Evolutionary conservation across 2,797 vertebrate genomes (phyloP).

Genomic region (Lutjanus argentimaculatus): DNA sequence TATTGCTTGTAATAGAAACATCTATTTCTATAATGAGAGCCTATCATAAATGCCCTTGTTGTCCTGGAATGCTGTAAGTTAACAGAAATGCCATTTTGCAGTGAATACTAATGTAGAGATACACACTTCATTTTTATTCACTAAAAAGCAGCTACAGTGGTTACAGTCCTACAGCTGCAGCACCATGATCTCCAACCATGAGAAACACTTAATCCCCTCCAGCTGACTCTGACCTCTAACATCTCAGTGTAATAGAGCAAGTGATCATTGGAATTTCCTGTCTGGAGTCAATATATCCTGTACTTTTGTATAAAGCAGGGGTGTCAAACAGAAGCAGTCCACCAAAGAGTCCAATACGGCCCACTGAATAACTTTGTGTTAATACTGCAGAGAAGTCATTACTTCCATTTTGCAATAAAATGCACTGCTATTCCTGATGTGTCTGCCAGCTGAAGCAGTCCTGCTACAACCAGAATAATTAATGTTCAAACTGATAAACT

Average conservation of each 20-base stretch:
- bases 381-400: too few species aligned
- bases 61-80: conserved; percentile 23
- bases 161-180: background rate
- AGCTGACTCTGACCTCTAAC: conserved; percentile 23
- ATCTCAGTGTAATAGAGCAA: background rate
- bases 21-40: conserved; percentile 47
- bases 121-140: conserved; percentile 6
- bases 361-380: too few species aligned
- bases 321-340: too few species aligned
- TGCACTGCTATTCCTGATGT: too few species aligned
- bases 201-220: background rate
- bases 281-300: conserved; percentile 11
- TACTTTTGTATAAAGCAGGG: background rate
- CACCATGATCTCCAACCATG: background rate
- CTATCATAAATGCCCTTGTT: conserved; percentile 31
- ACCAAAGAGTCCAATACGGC: too few species aligned
- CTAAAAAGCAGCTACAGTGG: background rate
- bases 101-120: conserved; percentile 10
- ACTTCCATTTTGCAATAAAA: too few species aligned
- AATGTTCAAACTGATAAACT: too few species aligned
- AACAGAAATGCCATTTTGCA: conserved; percentile 12
- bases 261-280: background rate
- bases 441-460: too few species aligned
- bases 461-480: too few species aligned
- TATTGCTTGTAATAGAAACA: conserved; percentile 49